Evolutionary conservation across 2,113 vertebrate species (phyloP), one percentile per base, ranked within the genome.

Genomic region (Puffinus mauretanicus): DNA sequence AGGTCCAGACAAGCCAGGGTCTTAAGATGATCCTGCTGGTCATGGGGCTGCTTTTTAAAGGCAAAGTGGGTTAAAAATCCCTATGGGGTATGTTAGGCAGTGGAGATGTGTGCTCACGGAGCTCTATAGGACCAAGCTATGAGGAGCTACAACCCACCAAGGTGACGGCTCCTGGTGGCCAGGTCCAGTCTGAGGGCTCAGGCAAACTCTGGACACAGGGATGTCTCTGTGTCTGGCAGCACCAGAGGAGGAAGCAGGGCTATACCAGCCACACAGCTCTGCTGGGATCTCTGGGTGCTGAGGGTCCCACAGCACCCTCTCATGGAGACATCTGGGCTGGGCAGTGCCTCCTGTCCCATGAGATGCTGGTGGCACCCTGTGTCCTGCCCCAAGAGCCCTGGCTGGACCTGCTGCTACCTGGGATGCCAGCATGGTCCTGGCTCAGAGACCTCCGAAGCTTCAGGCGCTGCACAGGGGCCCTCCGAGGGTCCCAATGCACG

Each of bases 231-330:
- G 44, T 62, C 65, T 47, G 78, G 29, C 58, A 61, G 86, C 49
- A 49, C 24, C 21, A 25, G 46, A 38, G 73, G 58, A 60, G 25
- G 83, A 49, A 69, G 73, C 47, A 49, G 42, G 25, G 36, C 36
- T 32, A 10, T 0, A 47, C 13, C 58, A 57, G 55, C 4, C 66
- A 47, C 26, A 13, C 14, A 38, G 29, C 47, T 67, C 76, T 72
- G 47, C 78, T 27, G 44, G 49, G 52, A 29, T 13, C 38, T 69
- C 44, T n/a, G 86, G 76, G 82, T 0, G 3, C 58, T 62, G 15
- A 78, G 76, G 22, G 88, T 96, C 93, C 91, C 64, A 95, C 72
- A 97, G 96, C 95, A 95, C 96, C 96, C 96, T 92, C 96, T 95
- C 76, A 95, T 97, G 96, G 96, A 94, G 64, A 83, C 42, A 47